phyloP scores from a whole-genome alignment of 2,888 invertebrate genomes.

The Brassicogethes aeneus region DNA sequence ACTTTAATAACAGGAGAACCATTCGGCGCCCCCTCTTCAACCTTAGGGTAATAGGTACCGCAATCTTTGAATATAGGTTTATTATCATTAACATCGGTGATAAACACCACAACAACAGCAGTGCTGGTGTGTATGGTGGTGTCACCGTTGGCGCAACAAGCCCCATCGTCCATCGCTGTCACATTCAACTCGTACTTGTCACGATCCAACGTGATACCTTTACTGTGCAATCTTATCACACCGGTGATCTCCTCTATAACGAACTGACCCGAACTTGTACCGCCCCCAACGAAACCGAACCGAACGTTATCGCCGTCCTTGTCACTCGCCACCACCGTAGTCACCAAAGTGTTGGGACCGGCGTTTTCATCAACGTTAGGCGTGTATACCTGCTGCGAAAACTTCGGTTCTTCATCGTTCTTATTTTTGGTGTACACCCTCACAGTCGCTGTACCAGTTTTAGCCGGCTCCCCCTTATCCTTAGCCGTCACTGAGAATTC shows the following conservation, averaged over 20 bases:
- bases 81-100: conserved; percentile 95
- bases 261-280: conserved; percentile 84
- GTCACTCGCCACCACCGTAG: conserved; percentile 94
- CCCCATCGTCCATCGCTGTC: conserved; percentile 95
- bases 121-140: conserved; percentile 86
- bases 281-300: conserved; percentile 85
- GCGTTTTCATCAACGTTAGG: conserved; percentile 95
- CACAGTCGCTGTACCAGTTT: conserved; percentile 88
- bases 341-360: conserved; percentile 89
- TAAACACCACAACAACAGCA: conserved; percentile 91
- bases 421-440: conserved; percentile 96
- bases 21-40: conserved; percentile 89
- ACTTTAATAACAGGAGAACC: conserved; percentile 89
- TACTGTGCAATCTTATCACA: conserved; percentile 81
- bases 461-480: conserved; percentile 89
- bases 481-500: conserved; percentile 91
- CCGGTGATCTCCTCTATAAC: conserved; percentile 94
- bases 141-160: conserved; percentile 88
- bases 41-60: conserved; percentile 84
- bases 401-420: conserved; percentile 95
- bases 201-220: conserved; percentile 77
- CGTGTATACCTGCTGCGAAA: conserved; percentile 92
- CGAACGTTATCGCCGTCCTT: conserved; percentile 95
- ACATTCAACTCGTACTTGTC: conserved; percentile 96
- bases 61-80: conserved; percentile 95